Percentiles rank a stretch among this genome's conserved stretches.
Evolutionary conservation across 2,888 invertebrate genomes (phyloP).

Genomic region (Archaeoteleia sp.): DNA sequence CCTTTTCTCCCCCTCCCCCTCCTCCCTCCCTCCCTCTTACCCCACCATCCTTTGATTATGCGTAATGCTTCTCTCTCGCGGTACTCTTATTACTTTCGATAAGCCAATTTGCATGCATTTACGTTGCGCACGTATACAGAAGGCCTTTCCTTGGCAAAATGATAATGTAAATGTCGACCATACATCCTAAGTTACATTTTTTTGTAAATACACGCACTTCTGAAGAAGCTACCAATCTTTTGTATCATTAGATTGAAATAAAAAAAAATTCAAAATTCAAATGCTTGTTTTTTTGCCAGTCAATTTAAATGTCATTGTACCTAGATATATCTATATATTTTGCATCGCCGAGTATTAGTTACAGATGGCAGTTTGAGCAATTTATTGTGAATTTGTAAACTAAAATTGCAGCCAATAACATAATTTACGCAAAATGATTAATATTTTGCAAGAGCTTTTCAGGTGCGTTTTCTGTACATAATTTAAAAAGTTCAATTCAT

Average conservation of each 20-base stretch:
- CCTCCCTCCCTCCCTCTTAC: no score
- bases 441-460: no score
- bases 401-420: no score
- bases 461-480: no score
- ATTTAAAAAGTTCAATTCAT: no score
- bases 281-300: constrained; percentile 10
- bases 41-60: constrained; percentile 1
- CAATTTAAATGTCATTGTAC: no score
- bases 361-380: no score
- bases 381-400: no score
- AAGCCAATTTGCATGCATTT: constrained; percentile 8
- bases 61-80: constrained; percentile 4
- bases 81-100: constrained; percentile 5
- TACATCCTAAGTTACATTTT: constrained; percentile 5
- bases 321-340: no score
- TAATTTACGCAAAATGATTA: no score
- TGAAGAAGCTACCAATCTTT: constrained; percentile 15
- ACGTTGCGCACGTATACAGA: constrained; percentile 3
- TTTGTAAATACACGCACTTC: constrained; percentile 14
- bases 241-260: constrained; percentile 21
- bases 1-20: no score
- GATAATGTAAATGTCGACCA: constrained; percentile 11
- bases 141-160: constrained; percentile 8
- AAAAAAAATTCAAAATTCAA: constrained; percentile 20
- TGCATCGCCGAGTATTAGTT: no score